Percentiles rank a stretch among this genome's conserved stretches.
These are phyloP conservation scores for Eulithis prunata DNA, from an alignment of 2,888 invertebrate species.

Conservation along the genomic window DNA sequence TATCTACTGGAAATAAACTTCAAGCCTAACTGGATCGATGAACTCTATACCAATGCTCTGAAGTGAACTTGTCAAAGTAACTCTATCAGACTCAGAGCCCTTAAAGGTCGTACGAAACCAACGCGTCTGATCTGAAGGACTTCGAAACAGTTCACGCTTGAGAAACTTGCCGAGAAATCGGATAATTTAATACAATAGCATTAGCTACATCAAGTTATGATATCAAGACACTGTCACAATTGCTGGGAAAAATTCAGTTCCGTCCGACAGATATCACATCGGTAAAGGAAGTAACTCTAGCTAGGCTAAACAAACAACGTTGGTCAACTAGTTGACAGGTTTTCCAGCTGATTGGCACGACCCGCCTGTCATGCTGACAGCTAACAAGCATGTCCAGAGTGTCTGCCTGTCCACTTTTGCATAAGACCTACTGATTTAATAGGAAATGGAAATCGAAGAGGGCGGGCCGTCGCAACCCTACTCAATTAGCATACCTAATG, in stretches of 20 bases:
- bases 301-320: constrained; percentile 37
- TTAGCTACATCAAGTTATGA: constrained; percentile 6
- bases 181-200: constrained; percentile 19
- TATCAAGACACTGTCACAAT: constrained; percentile 6
- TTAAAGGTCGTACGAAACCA: constrained; percentile 34
- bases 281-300: constrained; percentile 23
- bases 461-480: constrained; percentile 6
- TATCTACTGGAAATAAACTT: constrained; percentile 10
- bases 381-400: constrained; percentile 23
- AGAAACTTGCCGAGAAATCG: constrained; percentile 33
- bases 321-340: constrained; percentile 41
- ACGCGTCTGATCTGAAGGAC: constrained; percentile 30
- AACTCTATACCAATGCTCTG: constrained; percentile 5
- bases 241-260: constrained; percentile 22
- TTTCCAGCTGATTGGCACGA: constrained; percentile 34
- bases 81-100: constrained; percentile 23
- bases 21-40: neutral
- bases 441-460: constrained; percentile 32
- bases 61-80: constrained; percentile 28
- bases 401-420: constrained; percentile 34
- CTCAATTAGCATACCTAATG: constrained; percentile 7
- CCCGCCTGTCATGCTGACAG: constrained; percentile 27
- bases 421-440: constrained; percentile 45
- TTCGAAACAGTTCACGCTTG: constrained; percentile 28
- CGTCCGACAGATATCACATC: neutral